These are phyloP conservation scores for Etheostoma cragini DNA, from an alignment of 2,113 vertebrate species.

Conservation along the genomic window DNA sequence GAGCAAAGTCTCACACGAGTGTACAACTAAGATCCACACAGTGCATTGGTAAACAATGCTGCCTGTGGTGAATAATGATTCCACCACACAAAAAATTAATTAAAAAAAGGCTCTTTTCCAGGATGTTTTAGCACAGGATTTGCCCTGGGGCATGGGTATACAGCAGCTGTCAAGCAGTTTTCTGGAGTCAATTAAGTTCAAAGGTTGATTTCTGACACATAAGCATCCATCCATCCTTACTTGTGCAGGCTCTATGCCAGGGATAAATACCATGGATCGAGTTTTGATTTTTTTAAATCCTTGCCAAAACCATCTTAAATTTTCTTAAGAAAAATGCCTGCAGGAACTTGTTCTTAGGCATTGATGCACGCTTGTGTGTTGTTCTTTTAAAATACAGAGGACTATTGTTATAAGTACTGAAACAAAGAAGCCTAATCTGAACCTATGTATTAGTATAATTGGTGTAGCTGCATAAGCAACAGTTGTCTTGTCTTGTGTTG, in stretches of 20 bases:
- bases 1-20: neutral
- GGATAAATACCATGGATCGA: neutral
- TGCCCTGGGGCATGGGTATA: neutral
- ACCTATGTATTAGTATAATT: neutral
- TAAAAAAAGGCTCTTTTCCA: neutral
- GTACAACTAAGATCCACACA: neutral
- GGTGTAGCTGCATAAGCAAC: neutral
- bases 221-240: neutral
- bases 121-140: neutral
- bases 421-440: neutral
- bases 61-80: slow-evolving; percentile 4
- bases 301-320: neutral
- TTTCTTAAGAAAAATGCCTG: neutral
- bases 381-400: neutral
- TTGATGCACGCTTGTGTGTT: neutral
- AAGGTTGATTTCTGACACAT: neutral
- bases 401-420: neutral
- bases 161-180: slow-evolving; percentile 5
- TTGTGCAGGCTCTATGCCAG: neutral
- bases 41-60: slow-evolving; percentile 23
- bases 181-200: neutral
- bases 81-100: slow-evolving; percentile 6
- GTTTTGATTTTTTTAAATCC: neutral
- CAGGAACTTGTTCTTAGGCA: neutral
- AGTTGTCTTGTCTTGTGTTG: too few species aligned